Conservation (phyloP, 2,113 vertebrate species). For the Dasyornis broadbenti region DNA sequence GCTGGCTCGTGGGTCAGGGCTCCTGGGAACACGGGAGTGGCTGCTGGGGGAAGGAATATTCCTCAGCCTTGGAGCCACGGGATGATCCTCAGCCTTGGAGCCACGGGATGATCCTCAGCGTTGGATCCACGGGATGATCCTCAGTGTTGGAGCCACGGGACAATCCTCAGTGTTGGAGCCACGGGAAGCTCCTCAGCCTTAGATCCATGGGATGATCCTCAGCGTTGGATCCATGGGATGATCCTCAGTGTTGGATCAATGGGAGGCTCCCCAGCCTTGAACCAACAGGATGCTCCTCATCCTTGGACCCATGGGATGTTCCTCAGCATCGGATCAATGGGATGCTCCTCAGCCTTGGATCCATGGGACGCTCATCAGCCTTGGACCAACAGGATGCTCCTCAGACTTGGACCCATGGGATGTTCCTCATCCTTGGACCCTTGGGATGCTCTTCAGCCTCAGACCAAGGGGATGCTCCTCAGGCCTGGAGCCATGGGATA, state of each 20-base stretch:
- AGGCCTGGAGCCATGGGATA: fast-evolving
- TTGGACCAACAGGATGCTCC: background rate
- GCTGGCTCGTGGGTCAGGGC: background rate
- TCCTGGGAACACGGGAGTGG: background rate
- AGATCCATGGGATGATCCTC: fast-evolving
- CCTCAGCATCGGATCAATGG: background rate
- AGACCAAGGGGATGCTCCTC: fast-evolving
- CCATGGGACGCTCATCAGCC: fast-evolving
- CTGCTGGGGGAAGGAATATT: background rate
- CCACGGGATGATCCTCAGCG: background rate
- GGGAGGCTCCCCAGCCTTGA: background rate
- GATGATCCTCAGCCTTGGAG: background rate
- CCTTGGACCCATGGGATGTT: background rate
- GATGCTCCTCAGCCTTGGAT: background rate
- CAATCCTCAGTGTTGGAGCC: fast-evolving
- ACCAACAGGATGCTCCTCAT: background rate
- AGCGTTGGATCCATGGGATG: background rate
- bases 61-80: background rate
- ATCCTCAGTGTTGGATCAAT: background rate
- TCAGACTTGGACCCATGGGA: fast-evolving
- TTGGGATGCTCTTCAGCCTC: background rate
- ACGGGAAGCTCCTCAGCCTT: fast-evolving
- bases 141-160: fast-evolving
- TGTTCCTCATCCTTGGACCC: fast-evolving
- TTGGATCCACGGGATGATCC: background rate